phyloP scores from a whole-genome alignment of 2,888 invertebrate species.

The Psylliodes chrysocephalus region DNA sequence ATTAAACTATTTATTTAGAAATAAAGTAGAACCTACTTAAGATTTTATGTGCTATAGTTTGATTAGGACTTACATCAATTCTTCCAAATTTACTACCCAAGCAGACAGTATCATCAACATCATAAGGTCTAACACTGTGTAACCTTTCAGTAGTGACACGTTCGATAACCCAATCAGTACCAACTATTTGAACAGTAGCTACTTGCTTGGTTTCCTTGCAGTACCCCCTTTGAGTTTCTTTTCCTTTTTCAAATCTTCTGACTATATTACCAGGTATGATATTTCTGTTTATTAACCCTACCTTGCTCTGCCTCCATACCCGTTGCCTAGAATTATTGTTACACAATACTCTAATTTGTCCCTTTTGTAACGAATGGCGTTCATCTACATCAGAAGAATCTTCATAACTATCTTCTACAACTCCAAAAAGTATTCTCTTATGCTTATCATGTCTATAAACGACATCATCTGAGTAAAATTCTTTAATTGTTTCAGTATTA shows the following conservation, averaged over 20 bases:
- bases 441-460: constrained; percentile 90
- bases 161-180: constrained; percentile 87
- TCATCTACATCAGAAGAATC: constrained; percentile 86
- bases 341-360: constrained; percentile 93
- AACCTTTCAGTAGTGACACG: constrained; percentile 84
- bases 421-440: constrained; percentile 88
- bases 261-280: constrained; percentile 79
- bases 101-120: constrained; percentile 86
- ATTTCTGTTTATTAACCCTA: constrained; percentile 87
- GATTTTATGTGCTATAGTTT: no score
- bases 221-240: constrained; percentile 90
- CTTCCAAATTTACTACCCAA: constrained; percentile 69
- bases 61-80: constrained; percentile 57
- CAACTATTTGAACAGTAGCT: constrained; percentile 88
- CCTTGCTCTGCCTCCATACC: constrained; percentile 68
- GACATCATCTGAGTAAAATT: constrained; percentile 62
- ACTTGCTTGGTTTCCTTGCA: constrained; percentile 86
- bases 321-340: constrained; percentile 62
- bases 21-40: no score
- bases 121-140: constrained; percentile 78
- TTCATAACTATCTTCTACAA: constrained; percentile 91
- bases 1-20: not conserved
- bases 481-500: constrained; percentile 55
- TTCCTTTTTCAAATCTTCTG: constrained; percentile 59
- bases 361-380: constrained; percentile 77